Base-by-base conservation (phyloP, 2,113 vertebrate species). In the Amblyornis subalaris region DNA sequence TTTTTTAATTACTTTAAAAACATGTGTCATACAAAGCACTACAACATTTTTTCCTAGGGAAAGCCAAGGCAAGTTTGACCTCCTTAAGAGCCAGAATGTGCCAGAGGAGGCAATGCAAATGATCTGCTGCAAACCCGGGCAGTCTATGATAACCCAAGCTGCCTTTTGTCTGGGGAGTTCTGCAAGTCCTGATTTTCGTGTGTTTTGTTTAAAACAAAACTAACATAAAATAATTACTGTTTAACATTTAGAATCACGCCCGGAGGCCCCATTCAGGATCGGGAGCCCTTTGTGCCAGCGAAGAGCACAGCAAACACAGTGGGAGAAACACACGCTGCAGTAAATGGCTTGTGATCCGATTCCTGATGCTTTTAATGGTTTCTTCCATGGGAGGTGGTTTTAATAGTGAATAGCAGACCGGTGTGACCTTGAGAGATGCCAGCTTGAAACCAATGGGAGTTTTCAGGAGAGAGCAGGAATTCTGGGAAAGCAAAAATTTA, bases 1-100 rank as follows among this genome's bases (percentile, higher is more conserved):
- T 95, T 94, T 96, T 91, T 73, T 2, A 94, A 96, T 92, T 78
- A 60, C 86, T 83, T 78, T 80, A 53, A 93, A 95, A 95, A 94
- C 91, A 93, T 88, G 90, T 91, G 90, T 94, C 83, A 53, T 53
- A 42, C 75, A 67, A 88, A 90, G 26, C 82, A 57, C 42, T 91
- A 80, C 79, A 81, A 42, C 28, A 21, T 89, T 92, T 84, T 93
- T 66, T 92, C 47, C 51, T 42, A 74, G 50, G 64, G 33, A 84
- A 88, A 80, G 47, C 61, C 71, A 48, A 51, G 51, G 71, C 60
- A 1, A 75, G 24, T 40, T 53, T 77, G 83, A 90, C 73, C 94
- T 89, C 82, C 40, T 55, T 79, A 91, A 80, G 57, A 86, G 48
- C 19, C 91, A 81, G 47, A 81, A 55, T 28, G 31, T 72, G 73